A percentile compares a stretch with the other conserved stretches of the same genome.
These are phyloP conservation scores for Macrophya alboannulata DNA, from an alignment of 2,888 invertebrate species.

Conservation along the genomic window DNA sequence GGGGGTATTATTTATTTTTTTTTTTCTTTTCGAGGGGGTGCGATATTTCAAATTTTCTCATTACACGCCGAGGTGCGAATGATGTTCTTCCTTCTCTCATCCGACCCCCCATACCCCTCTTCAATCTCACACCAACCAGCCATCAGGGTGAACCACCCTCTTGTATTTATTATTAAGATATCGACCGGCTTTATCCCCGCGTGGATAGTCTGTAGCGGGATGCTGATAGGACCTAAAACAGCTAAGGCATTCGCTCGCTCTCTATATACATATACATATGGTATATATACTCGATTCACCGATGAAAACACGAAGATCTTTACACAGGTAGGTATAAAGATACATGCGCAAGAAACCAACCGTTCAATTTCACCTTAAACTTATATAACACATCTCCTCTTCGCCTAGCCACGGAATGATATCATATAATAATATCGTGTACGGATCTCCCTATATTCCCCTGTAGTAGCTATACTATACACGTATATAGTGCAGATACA, in stretches of 20 bases:
- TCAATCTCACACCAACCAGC: constrained; percentile 78
- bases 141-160: constrained; percentile 75
- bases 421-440: neutral
- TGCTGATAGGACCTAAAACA: constrained; percentile 46
- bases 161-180: constrained; percentile 80
- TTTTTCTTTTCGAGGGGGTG: constrained; percentile 71
- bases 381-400: neutral
- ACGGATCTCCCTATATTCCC: neutral
- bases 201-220: constrained; percentile 44
- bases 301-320: neutral
- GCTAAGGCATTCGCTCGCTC: constrained; percentile 12
- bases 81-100: constrained; percentile 69
- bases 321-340: neutral
- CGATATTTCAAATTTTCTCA: constrained; percentile 80
- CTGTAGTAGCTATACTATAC: neutral
- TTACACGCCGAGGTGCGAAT: constrained; percentile 79
- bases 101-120: constrained; percentile 70
- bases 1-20: constrained; percentile 72
- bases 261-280: neutral
- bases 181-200: constrained; percentile 76
- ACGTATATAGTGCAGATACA: neutral
- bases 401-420: neutral
- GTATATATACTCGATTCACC: constrained; percentile 1
- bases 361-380: constrained; percentile 12
- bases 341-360: neutral